Evolutionary conservation across 2,797 vertebrate genomes (phyloP), one percentile per base, ranked within the genome.

Genomic region (Masticophis lateralis): DNA sequence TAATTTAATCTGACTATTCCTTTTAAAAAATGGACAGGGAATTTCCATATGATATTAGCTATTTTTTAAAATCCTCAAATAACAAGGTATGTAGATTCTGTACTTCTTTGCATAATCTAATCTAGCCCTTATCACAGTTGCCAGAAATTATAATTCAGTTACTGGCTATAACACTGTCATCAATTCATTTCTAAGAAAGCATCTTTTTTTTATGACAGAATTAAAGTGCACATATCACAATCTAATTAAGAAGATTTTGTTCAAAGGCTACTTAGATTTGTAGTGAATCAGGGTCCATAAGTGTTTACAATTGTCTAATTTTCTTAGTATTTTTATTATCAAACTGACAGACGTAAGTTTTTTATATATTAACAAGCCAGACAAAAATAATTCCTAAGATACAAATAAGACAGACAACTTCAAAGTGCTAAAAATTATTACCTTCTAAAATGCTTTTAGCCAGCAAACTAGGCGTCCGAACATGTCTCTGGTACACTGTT

Each of bases 371-470:
- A 32, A 57, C 2, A 88, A 10, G 11, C 18, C 9, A 90, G 27
- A 27, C 55, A 83, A 66, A 8, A 28, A 79, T 18, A 51, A n/a
- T 7, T 25, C 22, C 14, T 32, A 37, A 86, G 20, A 18, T 69
- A 51, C 2, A 32, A 37, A 66, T 37, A 83, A 89, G 43, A 28
- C 8, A 32, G 16, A 16, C 16, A 47, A 7, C 7, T 18, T 59
- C 47, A 27, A 9, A 28, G 20, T 13, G 13, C 18, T 1, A 1
- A 3, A 13, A 56, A 1, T 55, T 28, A 2, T 97, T 97, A 98
- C 99, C 99, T 99, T 99, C 99, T 61, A 99, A 97, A 97, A 99
- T 99, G 98, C 99, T 99, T 97, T 99, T 99, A 92, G 99, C 99
- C 97, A 99, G 98, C 97, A 99, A 98, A 96, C 99, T 99, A 63